Evolutionary conservation across 2,797 vertebrate species (phyloP), one percentile per base, ranked within the genome.

Genomic region (Toxotes lorentzi): DNA sequence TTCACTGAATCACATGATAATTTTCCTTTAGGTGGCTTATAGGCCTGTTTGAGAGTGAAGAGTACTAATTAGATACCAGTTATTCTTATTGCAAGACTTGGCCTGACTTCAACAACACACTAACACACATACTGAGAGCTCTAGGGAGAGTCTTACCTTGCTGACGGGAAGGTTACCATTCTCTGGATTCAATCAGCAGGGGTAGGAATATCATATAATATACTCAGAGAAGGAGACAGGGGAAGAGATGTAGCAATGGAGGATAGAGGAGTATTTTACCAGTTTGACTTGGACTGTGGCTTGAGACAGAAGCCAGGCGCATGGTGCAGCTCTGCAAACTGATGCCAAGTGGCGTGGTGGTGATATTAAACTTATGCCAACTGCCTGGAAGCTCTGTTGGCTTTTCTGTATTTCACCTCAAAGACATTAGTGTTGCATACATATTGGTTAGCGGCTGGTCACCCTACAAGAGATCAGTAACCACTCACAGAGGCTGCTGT

Each of bases 121-220:
- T 72, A 83, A 71, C 75, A 88, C 85, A 86, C 59, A 78, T 66
- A 57, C 41, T n/a, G 24, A 61, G 34, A 70, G 72, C 72, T 86
- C 76, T 11, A 7, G 69, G 53, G 84, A 78, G 66, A 81, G 73
- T 66, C 78, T 86, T 74, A 84, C 88, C 79, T 93, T 81, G 89
- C 84, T 84, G 79, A 90, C 19, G 75, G 89, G 84, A 86, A 93
- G 79, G 90, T 93, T 94, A 92, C 88, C 73, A 0, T 79, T 59
- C 70, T 54, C 70, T 64, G 73, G 70, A 67, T 73, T 84, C 50
- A 38, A 66, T 89, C 74, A 82, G 75, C 34, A 38, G 30, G 41
- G 43, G n/a, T 35, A 11, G 38, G 32, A 8, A 4, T 74, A 90
- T 89, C 85, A 82, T 93, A 67, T 76, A 78, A 86, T 84, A 58